phyloP scores from a whole-genome alignment of 2,888 invertebrate species.

The Melinaea marsaeus region DNA sequence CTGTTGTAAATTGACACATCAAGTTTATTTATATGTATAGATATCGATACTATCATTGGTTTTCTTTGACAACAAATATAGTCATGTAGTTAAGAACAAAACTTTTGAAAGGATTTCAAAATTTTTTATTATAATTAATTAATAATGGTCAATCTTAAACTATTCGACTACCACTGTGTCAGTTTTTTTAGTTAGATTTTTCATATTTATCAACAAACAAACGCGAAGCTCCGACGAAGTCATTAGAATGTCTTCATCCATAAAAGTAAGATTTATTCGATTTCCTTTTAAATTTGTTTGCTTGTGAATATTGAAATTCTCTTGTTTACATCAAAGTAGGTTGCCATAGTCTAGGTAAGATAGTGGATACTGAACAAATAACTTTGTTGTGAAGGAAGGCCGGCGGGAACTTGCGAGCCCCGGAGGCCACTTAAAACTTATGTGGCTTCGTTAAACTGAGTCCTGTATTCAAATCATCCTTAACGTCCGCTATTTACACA shows the following conservation, averaged over 20 bases:
- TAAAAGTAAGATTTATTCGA: slow-evolving; percentile 20
- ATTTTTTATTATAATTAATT: too few species aligned
- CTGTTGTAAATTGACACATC: too few species aligned
- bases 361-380: slow-evolving; percentile 60
- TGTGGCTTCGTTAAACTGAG: slow-evolving; percentile 68
- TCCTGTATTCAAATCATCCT: slow-evolving; percentile 21
- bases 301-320: slow-evolving; percentile 19
- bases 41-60: too few species aligned
- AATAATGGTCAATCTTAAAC: too few species aligned
- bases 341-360: slow-evolving; percentile 53
- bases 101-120: too few species aligned
- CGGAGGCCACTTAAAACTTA: slow-evolving; percentile 74
- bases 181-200: not conserved
- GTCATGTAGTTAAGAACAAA: too few species aligned
- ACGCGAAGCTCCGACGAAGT: slow-evolving; percentile 8
- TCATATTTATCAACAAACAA: slow-evolving; percentile 19
- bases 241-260: slow-evolving; percentile 21
- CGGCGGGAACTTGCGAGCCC: slow-evolving; percentile 59
- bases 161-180: not conserved
- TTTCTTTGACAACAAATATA: too few species aligned
- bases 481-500: slow-evolving; percentile 16
- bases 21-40: too few species aligned
- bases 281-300: slow-evolving; percentile 20
- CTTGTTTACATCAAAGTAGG: slow-evolving; percentile 37
- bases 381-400: slow-evolving; percentile 69